phyloP scores from a whole-genome alignment of 2,888 invertebrate species.

The Agonopterix alstromeriana region DNA sequence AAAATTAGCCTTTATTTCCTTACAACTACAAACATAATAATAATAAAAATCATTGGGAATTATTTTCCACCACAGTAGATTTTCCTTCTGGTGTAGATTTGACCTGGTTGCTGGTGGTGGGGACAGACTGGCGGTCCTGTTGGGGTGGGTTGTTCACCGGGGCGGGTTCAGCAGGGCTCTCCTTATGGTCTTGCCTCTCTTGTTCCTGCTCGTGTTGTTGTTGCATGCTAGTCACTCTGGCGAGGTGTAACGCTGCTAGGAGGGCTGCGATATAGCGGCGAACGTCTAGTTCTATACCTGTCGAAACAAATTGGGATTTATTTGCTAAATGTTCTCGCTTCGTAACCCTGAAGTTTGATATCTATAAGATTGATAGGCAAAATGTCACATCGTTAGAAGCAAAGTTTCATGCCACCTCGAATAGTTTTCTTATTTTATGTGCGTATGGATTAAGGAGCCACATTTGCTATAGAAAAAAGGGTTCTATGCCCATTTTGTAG shows the following conservation, averaged over 20 bases:
- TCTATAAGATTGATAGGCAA: too few species aligned
- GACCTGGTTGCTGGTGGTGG: constrained; percentile 45
- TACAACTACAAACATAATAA: constrained; percentile 11
- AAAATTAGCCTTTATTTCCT: constrained; percentile 1
- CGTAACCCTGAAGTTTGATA: too few species aligned
- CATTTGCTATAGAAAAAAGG: too few species aligned
- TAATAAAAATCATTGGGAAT: constrained; percentile 15
- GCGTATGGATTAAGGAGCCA: too few species aligned
- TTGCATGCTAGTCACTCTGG: constrained; percentile 55
- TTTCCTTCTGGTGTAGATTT: constrained; percentile 60
- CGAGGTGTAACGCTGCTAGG: constrained; percentile 61
- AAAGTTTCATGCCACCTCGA: too few species aligned
- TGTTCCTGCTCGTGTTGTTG: constrained; percentile 31
- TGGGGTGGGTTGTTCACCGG: constrained; percentile 20
- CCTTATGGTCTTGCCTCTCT: constrained; percentile 11
- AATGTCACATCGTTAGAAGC: too few species aligned
- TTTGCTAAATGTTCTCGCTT: too few species aligned
- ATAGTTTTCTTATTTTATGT: too few species aligned
- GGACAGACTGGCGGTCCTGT: constrained; percentile 23
- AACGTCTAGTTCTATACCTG: constrained; percentile 61
- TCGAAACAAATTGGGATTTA: neutral
- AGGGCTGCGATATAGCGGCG: constrained; percentile 62
- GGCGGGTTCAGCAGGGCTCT: constrained; percentile 25
- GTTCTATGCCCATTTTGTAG: too few species aligned
- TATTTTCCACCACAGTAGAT: constrained; percentile 31